Evolutionary conservation across 2,888 invertebrate species (phyloP).

Genomic region (Troides oblongomaculatus): DNA sequence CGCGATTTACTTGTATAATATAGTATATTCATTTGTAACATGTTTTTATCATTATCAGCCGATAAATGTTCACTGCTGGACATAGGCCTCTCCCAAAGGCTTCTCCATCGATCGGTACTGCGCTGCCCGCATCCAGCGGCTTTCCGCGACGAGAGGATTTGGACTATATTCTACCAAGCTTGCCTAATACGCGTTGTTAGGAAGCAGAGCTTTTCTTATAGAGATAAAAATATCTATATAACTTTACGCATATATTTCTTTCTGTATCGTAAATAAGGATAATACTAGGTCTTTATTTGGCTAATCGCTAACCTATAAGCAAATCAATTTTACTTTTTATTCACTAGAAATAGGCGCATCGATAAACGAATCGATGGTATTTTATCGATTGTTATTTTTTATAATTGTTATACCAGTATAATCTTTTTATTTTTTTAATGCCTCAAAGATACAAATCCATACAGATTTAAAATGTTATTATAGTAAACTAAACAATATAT

Average conservation of each 20-base stretch:
- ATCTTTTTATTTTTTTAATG: neutral
- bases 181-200: too few species aligned
- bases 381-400: too few species aligned
- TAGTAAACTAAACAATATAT: neutral
- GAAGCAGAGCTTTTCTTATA: neutral
- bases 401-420: too few species aligned
- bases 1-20: neutral
- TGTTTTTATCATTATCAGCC: too few species aligned
- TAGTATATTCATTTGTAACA: too few species aligned
- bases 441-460: neutral
- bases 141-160: too few species aligned
- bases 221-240: neutral
- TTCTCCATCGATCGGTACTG: too few species aligned
- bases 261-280: neutral
- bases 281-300: constrained; percentile 11
- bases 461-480: neutral
- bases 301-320: constrained; percentile 12
- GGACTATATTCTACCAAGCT: too few species aligned
- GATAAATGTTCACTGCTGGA: too few species aligned
- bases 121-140: too few species aligned
- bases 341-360: constrained; percentile 6
- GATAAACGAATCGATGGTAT: neutral
- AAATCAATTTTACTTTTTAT: constrained; percentile 17
- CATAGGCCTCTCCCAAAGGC: too few species aligned
- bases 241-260: neutral